Evolutionary conservation across 1,140 invertebrate species (phyloP).

Genomic region (Lethrus apterus): DNA sequence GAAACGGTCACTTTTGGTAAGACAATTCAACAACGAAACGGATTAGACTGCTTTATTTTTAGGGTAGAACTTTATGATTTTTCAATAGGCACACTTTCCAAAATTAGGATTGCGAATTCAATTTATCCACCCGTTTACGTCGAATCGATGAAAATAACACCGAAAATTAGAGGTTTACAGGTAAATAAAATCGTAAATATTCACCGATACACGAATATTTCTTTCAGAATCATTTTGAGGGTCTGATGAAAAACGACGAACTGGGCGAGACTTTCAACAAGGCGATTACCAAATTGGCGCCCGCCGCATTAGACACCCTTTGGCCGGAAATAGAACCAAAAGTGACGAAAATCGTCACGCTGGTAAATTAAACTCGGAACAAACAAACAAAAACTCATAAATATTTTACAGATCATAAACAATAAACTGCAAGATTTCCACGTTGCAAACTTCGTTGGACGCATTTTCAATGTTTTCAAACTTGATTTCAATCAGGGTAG

Average conservation of each 20-base stretch:
- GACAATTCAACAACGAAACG: not conserved
- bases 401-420: conserved; percentile 30
- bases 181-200: conserved; percentile 9
- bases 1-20: conserved; percentile 27
- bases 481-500: conserved; percentile 17
- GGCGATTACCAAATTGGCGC: conserved; percentile 34
- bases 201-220: conserved; percentile 1
- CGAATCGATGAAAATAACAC: conserved; percentile 18
- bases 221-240: conserved; percentile 36
- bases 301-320: conserved; percentile 37
- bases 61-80: conserved; percentile 5
- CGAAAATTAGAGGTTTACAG: conserved; percentile 20
- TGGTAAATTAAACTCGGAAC: conserved; percentile 2
- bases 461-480: conserved; percentile 31
- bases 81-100: conserved; percentile 3
- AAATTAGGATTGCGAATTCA: not conserved
- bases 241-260: conserved; percentile 34
- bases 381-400: not conserved
- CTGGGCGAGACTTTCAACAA: conserved; percentile 35
- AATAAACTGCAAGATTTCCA: conserved; percentile 26
- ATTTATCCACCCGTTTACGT: conserved; percentile 19
- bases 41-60: not conserved
- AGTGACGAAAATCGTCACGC: conserved; percentile 24
- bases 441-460: conserved; percentile 26
- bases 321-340: conserved; percentile 38